Evolutionary conservation across 2,888 invertebrate genomes (phyloP), one percentile per base, ranked within the genome.

Genomic region (Gymnoscelis rufifasciata): DNA sequence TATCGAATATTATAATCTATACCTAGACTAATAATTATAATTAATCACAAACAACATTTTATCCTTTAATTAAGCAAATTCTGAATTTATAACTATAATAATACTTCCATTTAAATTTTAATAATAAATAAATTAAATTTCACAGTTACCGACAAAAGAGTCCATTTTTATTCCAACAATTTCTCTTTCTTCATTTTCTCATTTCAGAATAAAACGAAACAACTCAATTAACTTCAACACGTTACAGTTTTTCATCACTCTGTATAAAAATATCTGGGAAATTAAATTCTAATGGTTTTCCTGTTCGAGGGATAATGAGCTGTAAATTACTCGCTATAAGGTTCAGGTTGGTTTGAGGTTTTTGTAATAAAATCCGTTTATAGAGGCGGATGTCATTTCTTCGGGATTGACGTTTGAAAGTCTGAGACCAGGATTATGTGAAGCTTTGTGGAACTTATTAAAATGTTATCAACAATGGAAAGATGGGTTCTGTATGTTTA

Each of bases 401-500:
- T 50, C 51, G 47, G 61, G 61, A 68, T 65, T 68, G 69, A 71
- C 69, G 55, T 63, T 61, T 60, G 59, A 57, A 64, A 62, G 62
- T 54, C 46, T 36, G 26, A 35, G 36, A 14, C 43, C 26, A 12
- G 46, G 43, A 51, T 54, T 51, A 46, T 41, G 50, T 38, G 43
- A 43, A 40, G 43, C 29, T 38, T 47, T 28, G 19, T 27, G 26
- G 33, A 43, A 40, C 36, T 43, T 38, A 51, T 38, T 41, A 51
- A 47, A 46, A 33, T n/a, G 2, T 7, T 30, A 14, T 13, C 14
- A 14, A 10, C n/a, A 35, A 15, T 15, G 10, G 10, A 10, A 10
- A 33, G 2, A 29, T 28, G 24, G 12, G 37, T 8, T 37, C 26
- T 24, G 36, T 12, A 24, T 13, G 7, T 24, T 26, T 24, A 12